Percentiles rank a stretch among this genome's conserved stretches.
Evolutionary conservation across 2,113 vertebrate species (phyloP).

Genomic region (Tapirus terrestris): DNA sequence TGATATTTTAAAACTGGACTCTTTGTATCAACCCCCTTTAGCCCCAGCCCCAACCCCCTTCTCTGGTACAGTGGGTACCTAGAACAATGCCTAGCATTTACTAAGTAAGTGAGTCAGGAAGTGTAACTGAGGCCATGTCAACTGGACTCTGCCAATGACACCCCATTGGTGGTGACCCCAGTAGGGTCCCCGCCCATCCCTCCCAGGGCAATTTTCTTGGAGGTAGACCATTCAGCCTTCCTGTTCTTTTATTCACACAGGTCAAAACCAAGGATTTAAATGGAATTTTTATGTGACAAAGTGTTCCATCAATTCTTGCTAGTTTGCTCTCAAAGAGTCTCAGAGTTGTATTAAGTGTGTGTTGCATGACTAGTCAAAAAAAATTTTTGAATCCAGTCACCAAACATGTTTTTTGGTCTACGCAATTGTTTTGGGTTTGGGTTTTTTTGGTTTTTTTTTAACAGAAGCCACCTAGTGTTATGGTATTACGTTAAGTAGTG

Average conservation of each 20-base stretch:
- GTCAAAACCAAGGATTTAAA: conserved; percentile 33
- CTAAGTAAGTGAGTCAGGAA: not conserved
- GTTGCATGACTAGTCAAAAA: not conserved
- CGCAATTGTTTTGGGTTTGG: not conserved
- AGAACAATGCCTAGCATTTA: not conserved
- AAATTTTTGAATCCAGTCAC: not conserved
- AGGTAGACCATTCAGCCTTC: not conserved
- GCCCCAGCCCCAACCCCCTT: not conserved
- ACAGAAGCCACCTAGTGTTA: not conserved
- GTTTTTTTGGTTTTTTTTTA: not conserved
- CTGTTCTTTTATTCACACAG: not conserved
- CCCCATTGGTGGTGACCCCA: not conserved
- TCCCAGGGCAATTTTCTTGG: not conserved
- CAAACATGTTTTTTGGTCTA: not conserved
- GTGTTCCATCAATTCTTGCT: not conserved
- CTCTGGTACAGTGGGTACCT: not conserved
- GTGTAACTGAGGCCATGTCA: not conserved
- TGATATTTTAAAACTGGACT: conserved; percentile 42
- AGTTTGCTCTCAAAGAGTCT: not conserved
- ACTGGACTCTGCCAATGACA: not conserved
- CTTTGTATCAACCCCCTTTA: not conserved
- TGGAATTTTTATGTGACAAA: not conserved
- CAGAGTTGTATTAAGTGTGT: not conserved
- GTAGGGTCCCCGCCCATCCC: not conserved
- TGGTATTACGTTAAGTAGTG: not conserved